These are phyloP conservation scores for Pelusios castaneus DNA, from an alignment of 2,113 vertebrate species.

Conservation along the genomic window DNA sequence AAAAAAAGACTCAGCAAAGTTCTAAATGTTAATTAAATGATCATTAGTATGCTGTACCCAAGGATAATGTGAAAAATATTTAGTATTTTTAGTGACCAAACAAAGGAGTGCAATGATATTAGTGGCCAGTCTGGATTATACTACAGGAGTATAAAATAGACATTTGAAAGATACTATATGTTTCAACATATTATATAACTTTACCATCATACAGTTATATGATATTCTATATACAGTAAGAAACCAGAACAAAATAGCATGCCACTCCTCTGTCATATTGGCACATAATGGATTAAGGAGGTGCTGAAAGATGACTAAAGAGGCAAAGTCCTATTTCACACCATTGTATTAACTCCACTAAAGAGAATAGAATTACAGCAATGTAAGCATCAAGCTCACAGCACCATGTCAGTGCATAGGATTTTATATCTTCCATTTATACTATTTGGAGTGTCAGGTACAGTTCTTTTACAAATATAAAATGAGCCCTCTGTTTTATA, in stretches of 20 bases:
- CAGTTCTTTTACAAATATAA: neutral
- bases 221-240: neutral
- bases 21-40: neutral
- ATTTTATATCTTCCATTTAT: neutral
- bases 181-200: neutral
- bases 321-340: neutral
- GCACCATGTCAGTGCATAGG: neutral
- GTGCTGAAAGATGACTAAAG: neutral
- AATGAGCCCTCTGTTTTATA: neutral
- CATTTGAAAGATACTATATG: neutral
- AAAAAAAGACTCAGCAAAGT: neutral
- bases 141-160: neutral
- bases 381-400: neutral
- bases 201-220: neutral
- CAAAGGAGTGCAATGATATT: neutral
- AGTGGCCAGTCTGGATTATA: neutral
- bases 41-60: neutral
- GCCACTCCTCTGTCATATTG: neutral
- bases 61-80: neutral
- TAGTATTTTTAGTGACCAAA: neutral
- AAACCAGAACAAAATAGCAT: neutral
- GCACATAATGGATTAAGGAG: neutral
- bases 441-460: neutral
- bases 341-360: neutral
- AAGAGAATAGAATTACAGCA: neutral